phyloP scores from a whole-genome alignment of 2,113 vertebrate genomes.

The Heterocephalus glaber region DNA sequence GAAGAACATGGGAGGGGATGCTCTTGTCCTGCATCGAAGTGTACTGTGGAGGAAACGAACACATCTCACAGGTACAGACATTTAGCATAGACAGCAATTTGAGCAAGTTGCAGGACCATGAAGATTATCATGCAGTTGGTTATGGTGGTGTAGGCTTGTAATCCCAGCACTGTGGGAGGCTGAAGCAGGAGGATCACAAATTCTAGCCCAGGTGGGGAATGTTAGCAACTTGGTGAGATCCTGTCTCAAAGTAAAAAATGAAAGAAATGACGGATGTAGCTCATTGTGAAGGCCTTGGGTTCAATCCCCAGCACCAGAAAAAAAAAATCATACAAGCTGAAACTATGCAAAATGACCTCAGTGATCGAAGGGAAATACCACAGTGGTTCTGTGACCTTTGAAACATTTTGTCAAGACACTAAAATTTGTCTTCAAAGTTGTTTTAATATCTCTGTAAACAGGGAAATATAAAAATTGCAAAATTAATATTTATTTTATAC shows the following conservation, averaged over 20 bases:
- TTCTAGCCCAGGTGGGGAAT: neutral
- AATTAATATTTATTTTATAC: neutral
- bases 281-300: neutral
- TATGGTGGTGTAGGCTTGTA: neutral
- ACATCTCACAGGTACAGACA: fast-evolving
- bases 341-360: neutral
- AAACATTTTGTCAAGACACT: neutral
- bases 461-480: neutral
- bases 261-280: neutral
- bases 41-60: neutral
- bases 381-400: neutral
- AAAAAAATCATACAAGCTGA: neutral
- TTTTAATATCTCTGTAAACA: neutral
- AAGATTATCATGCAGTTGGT: neutral
- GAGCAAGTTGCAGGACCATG: fast-evolving
- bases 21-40: fast-evolving
- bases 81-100: fast-evolving
- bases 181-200: neutral
- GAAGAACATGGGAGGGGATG: fast-evolving
- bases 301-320: neutral
- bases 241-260: neutral
- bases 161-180: neutral
- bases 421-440: neutral
- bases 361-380: neutral
- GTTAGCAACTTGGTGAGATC: neutral